These are phyloP conservation scores for Mantis religiosa DNA, from an alignment of 2,888 invertebrate species.

Conservation along the genomic window DNA sequence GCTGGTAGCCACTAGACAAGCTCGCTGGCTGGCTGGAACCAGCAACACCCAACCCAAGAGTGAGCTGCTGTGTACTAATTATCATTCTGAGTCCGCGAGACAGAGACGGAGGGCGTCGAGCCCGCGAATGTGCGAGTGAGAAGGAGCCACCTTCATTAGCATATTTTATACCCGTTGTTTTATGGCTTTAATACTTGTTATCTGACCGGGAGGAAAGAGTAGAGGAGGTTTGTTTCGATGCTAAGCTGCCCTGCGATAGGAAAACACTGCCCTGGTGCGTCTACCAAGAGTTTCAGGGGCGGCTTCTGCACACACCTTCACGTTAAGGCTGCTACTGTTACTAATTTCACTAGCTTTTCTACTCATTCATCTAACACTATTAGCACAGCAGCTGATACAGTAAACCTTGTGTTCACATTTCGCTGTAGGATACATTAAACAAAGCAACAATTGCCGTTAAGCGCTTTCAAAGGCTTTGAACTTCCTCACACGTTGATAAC, in stretches of 20 bases:
- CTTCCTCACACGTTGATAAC: no score
- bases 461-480: no score
- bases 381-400: no score
- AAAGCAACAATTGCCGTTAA: no score
- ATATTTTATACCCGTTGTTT: constrained; percentile 27
- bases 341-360: no score
- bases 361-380: no score
- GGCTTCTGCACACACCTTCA: neutral
- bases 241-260: neutral
- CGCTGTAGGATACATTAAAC: no score
- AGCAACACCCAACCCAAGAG: neutral
- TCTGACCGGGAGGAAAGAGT: constrained; percentile 3
- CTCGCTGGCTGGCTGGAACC: neutral
- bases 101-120: neutral
- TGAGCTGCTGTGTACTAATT: constrained; percentile 24
- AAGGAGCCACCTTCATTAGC: constrained; percentile 16
- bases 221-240: neutral
- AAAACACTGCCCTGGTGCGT: neutral
- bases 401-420: no score
- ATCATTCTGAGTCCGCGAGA: constrained; percentile 17
- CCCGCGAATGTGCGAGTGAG: neutral
- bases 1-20: constrained; percentile 23
- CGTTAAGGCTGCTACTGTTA: no score
- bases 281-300: neutral
- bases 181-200: constrained; percentile 19